These are phyloP conservation scores for Apistogramma diplotaenia DNA, from an alignment of 2,113 vertebrate species.

Conservation along the genomic window DNA sequence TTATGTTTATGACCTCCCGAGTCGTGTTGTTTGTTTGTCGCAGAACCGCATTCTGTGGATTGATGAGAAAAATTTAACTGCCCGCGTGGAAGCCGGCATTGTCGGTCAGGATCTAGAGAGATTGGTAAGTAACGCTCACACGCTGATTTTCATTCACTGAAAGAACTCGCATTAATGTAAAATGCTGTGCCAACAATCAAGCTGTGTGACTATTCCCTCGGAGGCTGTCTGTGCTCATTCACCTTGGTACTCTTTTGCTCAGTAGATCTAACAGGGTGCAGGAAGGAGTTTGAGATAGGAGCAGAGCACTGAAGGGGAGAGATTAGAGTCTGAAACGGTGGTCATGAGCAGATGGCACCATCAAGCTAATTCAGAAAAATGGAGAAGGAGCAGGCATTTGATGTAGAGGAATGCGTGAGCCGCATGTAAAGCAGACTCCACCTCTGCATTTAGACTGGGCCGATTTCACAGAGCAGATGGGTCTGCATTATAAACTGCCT, in stretches of 20 bases:
- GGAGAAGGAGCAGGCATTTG: slow-evolving; percentile 83
- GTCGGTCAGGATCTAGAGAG: slow-evolving; percentile 96
- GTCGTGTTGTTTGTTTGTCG: neutral
- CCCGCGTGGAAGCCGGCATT: slow-evolving; percentile 93
- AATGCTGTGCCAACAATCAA: neutral
- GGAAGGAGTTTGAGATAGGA: slow-evolving; percentile 39
- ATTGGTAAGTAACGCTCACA: slow-evolving; percentile 78
- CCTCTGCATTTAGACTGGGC: slow-evolving; percentile 74
- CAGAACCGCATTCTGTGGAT: slow-evolving; percentile 98
- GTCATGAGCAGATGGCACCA: slow-evolving; percentile 90
- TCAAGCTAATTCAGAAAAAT: slow-evolving; percentile 91
- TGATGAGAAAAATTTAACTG: slow-evolving; percentile 96
- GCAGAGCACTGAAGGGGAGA: slow-evolving; percentile 70
- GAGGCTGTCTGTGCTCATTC: slow-evolving; percentile 17
- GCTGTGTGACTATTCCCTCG: neutral
- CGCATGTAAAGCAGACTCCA: slow-evolving; percentile 81
- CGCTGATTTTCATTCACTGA: slow-evolving; percentile 13
- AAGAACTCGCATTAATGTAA: neutral
- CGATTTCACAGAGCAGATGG: slow-evolving; percentile 84
- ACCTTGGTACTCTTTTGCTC: slow-evolving; percentile 48
- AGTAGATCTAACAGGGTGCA: slow-evolving; percentile 11
- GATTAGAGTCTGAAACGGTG: slow-evolving; percentile 79
- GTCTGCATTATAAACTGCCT: slow-evolving; percentile 84
- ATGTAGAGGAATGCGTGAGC: slow-evolving; percentile 83
- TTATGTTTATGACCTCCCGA: neutral